phyloP scores from a whole-genome alignment of 1,140 invertebrate genomes.

The Temnothorax nylanderi region DNA sequence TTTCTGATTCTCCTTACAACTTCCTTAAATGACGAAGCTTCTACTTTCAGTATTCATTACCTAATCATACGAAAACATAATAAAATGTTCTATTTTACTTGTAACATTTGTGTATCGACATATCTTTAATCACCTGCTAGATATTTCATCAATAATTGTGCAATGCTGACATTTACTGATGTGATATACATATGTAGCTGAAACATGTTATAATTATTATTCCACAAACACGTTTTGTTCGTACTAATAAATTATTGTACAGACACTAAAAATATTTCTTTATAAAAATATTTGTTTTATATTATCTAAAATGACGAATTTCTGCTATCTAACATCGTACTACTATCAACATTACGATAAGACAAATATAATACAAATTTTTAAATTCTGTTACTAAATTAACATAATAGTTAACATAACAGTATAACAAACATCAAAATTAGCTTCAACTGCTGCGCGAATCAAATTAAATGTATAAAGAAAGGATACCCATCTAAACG shows the following conservation, averaged over 20 bases:
- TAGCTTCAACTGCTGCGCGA: background rate
- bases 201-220: slow-evolving; percentile 69
- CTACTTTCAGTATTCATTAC: slow-evolving; percentile 31
- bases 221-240: slow-evolving; percentile 37
- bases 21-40: background rate
- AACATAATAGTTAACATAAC: slow-evolving; percentile 13
- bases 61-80: slow-evolving; percentile 1
- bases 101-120: slow-evolving; percentile 33
- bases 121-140: slow-evolving; percentile 66
- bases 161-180: slow-evolving; percentile 63
- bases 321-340: slow-evolving; percentile 19
- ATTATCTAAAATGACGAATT: slow-evolving; percentile 21
- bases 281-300: background rate
- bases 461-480: background rate
- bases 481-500: background rate
- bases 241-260: slow-evolving; percentile 17
- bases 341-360: slow-evolving; percentile 18
- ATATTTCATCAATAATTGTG: slow-evolving; percentile 59
- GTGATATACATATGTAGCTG: slow-evolving; percentile 64
- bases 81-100: slow-evolving; percentile 41
- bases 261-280: slow-evolving; percentile 17
- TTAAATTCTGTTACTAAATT: slow-evolving; percentile 11
- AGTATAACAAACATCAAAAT: slow-evolving; percentile 30
- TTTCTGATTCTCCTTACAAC: no score
- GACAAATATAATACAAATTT: slow-evolving; percentile 32